Evolutionary conservation across 2,113 vertebrate genomes (phyloP), one percentile per base, ranked within the genome.

Genomic region (Harpagus bidentatus): DNA sequence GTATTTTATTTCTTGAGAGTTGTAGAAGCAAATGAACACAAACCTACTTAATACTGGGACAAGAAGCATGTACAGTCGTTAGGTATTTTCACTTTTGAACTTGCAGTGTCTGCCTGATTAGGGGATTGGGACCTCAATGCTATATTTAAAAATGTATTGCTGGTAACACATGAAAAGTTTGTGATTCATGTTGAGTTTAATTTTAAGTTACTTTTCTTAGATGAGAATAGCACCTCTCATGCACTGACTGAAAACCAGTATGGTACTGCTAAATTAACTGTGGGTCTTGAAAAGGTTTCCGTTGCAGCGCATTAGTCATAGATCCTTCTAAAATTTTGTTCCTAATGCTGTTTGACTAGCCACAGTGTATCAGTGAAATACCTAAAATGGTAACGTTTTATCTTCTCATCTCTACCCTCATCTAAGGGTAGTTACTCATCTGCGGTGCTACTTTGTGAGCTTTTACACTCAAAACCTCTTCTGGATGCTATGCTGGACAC

Each of bases 61-160:
- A 13, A 36, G 73, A 50, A 63, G 32, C 34, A 20, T 0, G 0
- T 22, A 4, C 2, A 0, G 19, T 53, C 3, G 0, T 31, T 16
- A 7, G 29, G 10, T 36, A 9, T 92, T 93, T 65, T 66, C 73
- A n/a, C n/a, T 85, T 84, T 20, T 84, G 66, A 80, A 21, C 2
- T 2, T 34, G 45, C 11, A 4, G 4, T 10, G 11, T 67, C 28
- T 70, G n/a, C 18, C 16, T 23, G 36, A 34, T 15, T 7, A 34
- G 48, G 42, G 45, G 45, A 7, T 13, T 28, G 29, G 21, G 47
- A 66, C 62, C 32, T 69, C 45, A 13, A 1, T 17, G 59, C 32
- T 88, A 1, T 3, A 4, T 71, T 92, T 83, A 58, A 19, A 77
- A 58, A 65, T 6, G 5, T 26, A 5, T 45, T 81, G 13, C 45